These are phyloP conservation scores for Tautogolabrus adspersus DNA, from an alignment of 2,113 vertebrate species.

Conservation along the genomic window DNA sequence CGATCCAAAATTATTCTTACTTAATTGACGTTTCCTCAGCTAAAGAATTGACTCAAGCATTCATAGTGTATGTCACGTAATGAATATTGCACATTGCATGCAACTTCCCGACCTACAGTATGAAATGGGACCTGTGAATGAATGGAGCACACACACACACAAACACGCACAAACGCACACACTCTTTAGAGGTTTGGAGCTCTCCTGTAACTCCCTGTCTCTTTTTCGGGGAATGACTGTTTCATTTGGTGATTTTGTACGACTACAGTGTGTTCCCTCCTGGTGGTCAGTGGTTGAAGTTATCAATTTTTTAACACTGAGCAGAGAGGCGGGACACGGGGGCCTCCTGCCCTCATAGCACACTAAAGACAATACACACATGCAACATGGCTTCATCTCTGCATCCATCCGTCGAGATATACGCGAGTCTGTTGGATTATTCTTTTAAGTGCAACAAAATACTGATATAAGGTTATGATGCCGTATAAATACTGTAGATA, in stretches of 20 bases:
- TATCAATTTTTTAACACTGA: constrained; percentile 56
- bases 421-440: constrained; percentile 59
- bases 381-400: constrained; percentile 79
- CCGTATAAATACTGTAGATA: constrained; percentile 77
- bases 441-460: constrained; percentile 77
- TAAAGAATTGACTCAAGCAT: constrained; percentile 52
- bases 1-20: constrained; percentile 23
- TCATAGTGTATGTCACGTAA: constrained; percentile 63
- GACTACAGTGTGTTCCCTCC: constrained; percentile 64
- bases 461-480: constrained; percentile 75
- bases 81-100: constrained; percentile 83
- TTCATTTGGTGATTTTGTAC: constrained; percentile 8
- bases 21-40: constrained; percentile 15
- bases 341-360: constrained; percentile 65
- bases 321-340: constrained; percentile 50
- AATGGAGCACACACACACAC: constrained; percentile 26
- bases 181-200: constrained; percentile 51
- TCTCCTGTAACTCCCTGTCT: constrained; percentile 18
- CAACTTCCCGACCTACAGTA: constrained; percentile 81
- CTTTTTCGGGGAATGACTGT: constrained; percentile 2
- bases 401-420: constrained; percentile 65
- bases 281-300: constrained; percentile 71
- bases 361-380: constrained; percentile 76
- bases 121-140: constrained; percentile 54
- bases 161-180: constrained; percentile 9